phyloP scores from a whole-genome alignment of 2,797 vertebrate genomes.

The Chaenodraco wilsoni region DNA sequence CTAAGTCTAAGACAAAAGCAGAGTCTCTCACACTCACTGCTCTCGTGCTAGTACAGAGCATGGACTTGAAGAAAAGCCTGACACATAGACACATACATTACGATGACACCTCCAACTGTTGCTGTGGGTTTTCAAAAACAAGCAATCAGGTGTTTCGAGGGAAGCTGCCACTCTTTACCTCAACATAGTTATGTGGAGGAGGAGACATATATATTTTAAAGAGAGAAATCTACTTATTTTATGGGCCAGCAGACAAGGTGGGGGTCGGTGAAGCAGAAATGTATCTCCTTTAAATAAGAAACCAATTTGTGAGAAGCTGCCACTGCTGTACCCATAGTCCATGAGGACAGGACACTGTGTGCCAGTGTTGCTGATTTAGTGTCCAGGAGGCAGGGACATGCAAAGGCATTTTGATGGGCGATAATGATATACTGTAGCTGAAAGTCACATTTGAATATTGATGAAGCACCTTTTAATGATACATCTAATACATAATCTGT shows the following conservation, averaged over 20 bases:
- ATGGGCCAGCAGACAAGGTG: background rate
- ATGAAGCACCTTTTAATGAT: background rate
- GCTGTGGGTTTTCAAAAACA: constrained; percentile 1
- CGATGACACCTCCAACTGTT: constrained; percentile 2
- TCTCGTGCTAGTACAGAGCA: too few species aligned
- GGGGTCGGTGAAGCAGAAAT: background rate
- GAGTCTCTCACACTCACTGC: constrained; percentile 6
- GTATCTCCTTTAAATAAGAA: background rate
- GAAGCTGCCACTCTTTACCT: constrained; percentile 2
- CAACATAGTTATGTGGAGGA: background rate
- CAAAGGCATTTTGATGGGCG: background rate
- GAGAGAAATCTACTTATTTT: background rate
- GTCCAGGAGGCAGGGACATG: background rate
- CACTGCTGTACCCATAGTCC: constrained; percentile 2
- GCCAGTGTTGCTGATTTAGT: background rate
- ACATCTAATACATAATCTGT: background rate
- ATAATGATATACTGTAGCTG: background rate
- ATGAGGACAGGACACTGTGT: background rate
- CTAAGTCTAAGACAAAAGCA: constrained; percentile 1
- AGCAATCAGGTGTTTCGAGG: background rate
- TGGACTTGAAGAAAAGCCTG: too few species aligned
- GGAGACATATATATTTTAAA: background rate
- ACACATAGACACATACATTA: too few species aligned
- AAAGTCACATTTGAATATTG: constrained; percentile 1
- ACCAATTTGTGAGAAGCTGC: background rate